These are phyloP conservation scores for Cephus nigrinus DNA, from an alignment of 2,888 invertebrate species.

Conservation along the genomic window DNA sequence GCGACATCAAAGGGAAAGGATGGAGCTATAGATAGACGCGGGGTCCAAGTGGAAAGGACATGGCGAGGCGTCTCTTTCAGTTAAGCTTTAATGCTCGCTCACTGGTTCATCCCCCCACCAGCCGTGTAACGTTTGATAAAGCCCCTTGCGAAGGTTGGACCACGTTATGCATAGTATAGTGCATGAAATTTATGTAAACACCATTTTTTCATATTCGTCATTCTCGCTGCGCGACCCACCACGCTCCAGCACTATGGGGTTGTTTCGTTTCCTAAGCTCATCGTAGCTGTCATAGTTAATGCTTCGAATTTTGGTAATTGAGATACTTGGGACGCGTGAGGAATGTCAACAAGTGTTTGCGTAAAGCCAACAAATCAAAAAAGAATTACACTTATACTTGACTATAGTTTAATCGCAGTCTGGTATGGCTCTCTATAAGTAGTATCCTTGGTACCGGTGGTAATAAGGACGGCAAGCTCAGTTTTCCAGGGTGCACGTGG, in stretches of 20 bases:
- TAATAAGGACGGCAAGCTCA: background rate
- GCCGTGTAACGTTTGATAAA: constrained; percentile 42
- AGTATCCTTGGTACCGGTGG: no score
- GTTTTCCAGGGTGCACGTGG: constrained; percentile 31
- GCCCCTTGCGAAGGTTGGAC: constrained; percentile 30
- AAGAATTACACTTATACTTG: no score
- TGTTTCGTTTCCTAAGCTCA: background rate
- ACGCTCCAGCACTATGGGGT: background rate
- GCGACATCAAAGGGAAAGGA: constrained; percentile 46
- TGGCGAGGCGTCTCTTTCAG: constrained; percentile 29
- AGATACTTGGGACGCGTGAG: background rate
- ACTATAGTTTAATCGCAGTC: no score
- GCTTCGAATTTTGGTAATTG: background rate
- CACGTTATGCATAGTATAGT: constrained; percentile 39
- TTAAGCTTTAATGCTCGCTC: constrained; percentile 24
- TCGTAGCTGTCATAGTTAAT: background rate
- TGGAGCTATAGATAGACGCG: constrained; percentile 22
- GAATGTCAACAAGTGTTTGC: no score
- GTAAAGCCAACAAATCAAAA: no score
- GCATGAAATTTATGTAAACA: constrained; percentile 41
- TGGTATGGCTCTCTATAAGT: no score
- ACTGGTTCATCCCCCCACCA: background rate
- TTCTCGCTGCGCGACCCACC: background rate
- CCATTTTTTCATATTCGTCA: constrained; percentile 11
- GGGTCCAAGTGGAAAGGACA: constrained; percentile 6